Conservation (phyloP, 2,797 vertebrate genomes). For the Tamandua tetradactyla region DNA sequence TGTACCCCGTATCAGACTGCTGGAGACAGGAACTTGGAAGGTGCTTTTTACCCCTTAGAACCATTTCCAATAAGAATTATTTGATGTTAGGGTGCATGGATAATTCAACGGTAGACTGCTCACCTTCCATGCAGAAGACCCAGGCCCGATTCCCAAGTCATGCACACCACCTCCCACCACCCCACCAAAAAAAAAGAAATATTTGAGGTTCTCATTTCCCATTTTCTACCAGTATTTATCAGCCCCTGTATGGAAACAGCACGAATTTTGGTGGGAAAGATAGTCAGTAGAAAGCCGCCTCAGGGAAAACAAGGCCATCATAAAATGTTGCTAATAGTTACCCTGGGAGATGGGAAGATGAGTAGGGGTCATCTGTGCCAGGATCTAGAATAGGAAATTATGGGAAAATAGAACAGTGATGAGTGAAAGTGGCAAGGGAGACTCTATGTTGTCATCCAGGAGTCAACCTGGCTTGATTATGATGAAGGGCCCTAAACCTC, state of each 20-base stretch:
- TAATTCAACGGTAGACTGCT: no score
- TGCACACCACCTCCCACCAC: no score
- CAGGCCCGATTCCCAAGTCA: no score
- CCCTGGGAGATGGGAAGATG: neutral
- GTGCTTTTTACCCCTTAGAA: neutral
- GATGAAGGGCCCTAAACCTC: neutral
- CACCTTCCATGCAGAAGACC: no score
- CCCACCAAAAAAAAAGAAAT: no score
- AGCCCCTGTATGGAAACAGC: neutral
- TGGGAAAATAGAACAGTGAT: neutral
- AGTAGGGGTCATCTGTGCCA: neutral
- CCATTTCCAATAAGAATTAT: neutral
- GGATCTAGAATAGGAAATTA: neutral
- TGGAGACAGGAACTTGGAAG: neutral
- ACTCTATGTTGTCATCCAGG: neutral
- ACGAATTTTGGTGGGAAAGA: neutral
- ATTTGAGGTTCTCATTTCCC: neutral
- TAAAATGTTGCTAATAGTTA: neutral
- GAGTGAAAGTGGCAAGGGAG: neutral
- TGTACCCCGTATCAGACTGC: neutral
- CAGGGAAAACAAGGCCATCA: neutral
- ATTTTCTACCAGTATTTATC: neutral
- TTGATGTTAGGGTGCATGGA: no score
- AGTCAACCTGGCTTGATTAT: neutral
- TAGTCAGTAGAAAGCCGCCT: neutral